Base-by-base conservation (phyloP, 2,888 invertebrate genomes). In the Subacronicta megacephala region DNA sequence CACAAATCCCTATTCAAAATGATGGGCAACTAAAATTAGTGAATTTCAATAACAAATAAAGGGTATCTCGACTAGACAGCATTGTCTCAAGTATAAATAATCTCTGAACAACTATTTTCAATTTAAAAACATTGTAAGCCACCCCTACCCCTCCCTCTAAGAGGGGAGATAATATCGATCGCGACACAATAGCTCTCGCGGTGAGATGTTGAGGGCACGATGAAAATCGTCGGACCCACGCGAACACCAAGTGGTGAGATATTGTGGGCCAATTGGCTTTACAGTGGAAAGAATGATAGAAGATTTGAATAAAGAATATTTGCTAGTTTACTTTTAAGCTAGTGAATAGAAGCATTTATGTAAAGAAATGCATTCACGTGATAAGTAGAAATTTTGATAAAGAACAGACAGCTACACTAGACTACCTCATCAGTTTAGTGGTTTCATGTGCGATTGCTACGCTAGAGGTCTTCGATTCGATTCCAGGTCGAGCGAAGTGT, bases 161-260 rank as follows among this genome's bases (percentile, higher is more conserved):
- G n/a, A 23, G 61, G 50, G 63, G 50, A 46, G 67, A 56, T 62
- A 70, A 66, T 63, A 78, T 77, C 78, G 75, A 82, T 82, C 66
- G 75, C 45, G 67, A 64, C 71, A 74, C 77, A 74, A 81, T 75
- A 62, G 63, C 67, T 64, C 71, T 73, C 63, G 51, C 55, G 51
- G 55, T 47, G 55, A 37, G 60, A 54, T 60, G 53, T 49, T 54
- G 55, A 70, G 62, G 56, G 65, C 50, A 54, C 55, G 44, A 47
- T 63, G 46, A 36, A 54, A 53, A 50, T 40, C 61, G 54, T 69
- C 26, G 57, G 58, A 7, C 43, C 40, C 43, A 40, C 62, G 49
- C 37, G 47, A 57, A 59, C 33, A 36, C 42, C 52, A 60, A 65
- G 55, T 56, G 61, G 57, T 56, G 44, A 54, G 74, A 43, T 53